Evolutionary conservation across 2,888 invertebrate genomes (phyloP), one percentile per base, ranked within the genome.

Genomic region (Eulithis testata): DNA sequence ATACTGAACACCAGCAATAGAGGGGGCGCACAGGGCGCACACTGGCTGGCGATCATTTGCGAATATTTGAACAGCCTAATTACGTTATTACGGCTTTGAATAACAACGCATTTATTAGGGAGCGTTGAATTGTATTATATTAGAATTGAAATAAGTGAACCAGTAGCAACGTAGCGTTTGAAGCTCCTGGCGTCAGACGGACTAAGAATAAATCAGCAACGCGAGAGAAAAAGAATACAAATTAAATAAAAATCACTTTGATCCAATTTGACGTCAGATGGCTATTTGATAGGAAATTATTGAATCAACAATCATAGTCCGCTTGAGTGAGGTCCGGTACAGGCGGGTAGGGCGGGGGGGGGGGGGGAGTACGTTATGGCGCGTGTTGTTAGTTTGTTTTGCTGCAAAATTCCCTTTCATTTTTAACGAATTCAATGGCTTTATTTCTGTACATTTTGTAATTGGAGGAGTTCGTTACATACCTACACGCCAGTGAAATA

Each of bases 21-120:
- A 21, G 21, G 21, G 21, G 21, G 21, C 21, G 21, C 21, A 21
- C 36, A 12, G 36, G n/a, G 40, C 51, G 65, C 50, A 65, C 65
- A 67, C 63, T 58, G 37, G 21, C 59, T 52, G 59, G 52, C 60
- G 45, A 63, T 63, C 50, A 65, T 61, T 68, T 68, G 43, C 65
- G 63, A 65, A 67, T 70, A 63, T 67, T 70, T 65, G 65, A 64
- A 63, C 49, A 60, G 12, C 60, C 57, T 70, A 63, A 68, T 64
- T 44, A 66, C 60, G 50, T 70, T 63, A 68, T 70, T 70, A 63
- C 45, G 50, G 55, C 52, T 70, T 68, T 63, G 50, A 70, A 66
- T 71, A 66, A 71, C 60, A 50, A 43, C 45, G 54, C 56, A 37
- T 47, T 52, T 6, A 58, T 53, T 53, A 51, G 11, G 47, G 21